Conservation (phyloP, 1,140 invertebrate species). For the Neuroterus valhalla region DNA sequence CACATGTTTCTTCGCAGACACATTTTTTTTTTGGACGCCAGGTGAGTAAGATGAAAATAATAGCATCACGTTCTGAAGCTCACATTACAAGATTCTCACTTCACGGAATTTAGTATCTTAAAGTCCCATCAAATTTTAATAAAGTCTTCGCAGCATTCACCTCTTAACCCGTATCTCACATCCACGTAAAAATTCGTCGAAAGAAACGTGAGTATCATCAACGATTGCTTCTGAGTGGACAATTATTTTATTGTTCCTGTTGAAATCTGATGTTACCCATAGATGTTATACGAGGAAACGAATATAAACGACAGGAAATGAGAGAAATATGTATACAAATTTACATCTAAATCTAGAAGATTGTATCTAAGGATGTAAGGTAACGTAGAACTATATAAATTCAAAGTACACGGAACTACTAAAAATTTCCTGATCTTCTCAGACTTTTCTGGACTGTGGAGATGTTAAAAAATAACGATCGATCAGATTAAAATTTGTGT, state of each 20-base stretch:
- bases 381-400: background rate
- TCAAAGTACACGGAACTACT: background rate
- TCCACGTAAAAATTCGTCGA: constrained; percentile 57
- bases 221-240: constrained; percentile 48
- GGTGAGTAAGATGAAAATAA: background rate
- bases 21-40: too few relatives aligned
- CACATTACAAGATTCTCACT: constrained; percentile 33
- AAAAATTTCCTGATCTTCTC: too few relatives aligned
- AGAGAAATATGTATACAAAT: background rate
- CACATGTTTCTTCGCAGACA: too few relatives aligned
- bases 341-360: background rate
- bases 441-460: too few relatives aligned
- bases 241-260: constrained; percentile 56
- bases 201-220: constrained; percentile 52
- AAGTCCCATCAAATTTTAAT: constrained; percentile 59
- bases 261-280: background rate
- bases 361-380: background rate
- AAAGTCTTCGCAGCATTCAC: constrained; percentile 51
- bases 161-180: constrained; percentile 32
- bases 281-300: background rate
- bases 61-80: background rate
- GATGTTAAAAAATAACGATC: too few relatives aligned
- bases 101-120: constrained; percentile 58
- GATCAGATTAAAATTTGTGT: too few relatives aligned
- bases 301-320: background rate